Evolutionary conservation across 2,797 vertebrate genomes (phyloP).

Genomic region (Myotis findleyi): DNA sequence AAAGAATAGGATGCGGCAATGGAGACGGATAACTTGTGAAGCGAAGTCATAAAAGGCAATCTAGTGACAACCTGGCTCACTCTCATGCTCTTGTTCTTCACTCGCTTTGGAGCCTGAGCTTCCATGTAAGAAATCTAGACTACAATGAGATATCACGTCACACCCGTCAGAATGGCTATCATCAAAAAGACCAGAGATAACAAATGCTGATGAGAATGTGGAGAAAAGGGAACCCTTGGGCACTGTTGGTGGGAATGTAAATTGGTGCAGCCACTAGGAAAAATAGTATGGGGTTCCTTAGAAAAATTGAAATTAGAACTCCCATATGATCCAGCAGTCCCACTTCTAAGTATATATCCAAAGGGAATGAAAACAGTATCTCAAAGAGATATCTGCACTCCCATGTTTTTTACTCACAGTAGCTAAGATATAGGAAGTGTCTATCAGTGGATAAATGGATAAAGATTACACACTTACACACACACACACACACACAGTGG

Average conservation of each 20-base stretch:
- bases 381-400: not conserved
- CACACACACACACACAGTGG: not conserved
- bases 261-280: not conserved
- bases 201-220: not conserved
- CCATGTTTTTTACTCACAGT: not conserved
- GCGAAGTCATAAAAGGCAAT: not conserved
- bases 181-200: not conserved
- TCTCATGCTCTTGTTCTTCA: not conserved
- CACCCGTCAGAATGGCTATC: not conserved
- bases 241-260: not conserved
- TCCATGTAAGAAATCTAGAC: conserved; percentile 28
- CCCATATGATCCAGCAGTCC: not conserved
- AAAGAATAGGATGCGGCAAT: conserved; percentile 11
- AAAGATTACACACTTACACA: not conserved
- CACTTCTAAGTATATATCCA: not conserved
- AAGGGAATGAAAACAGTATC: conserved; percentile 21
- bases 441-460: not conserved
- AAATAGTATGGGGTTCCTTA: not conserved
- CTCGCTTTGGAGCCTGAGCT: conserved; percentile 7
- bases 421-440: not conserved
- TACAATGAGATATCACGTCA: not conserved
- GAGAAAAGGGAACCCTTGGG: not conserved
- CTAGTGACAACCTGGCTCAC: not conserved
- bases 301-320: not conserved
- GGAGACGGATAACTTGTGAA: not conserved